Evolutionary conservation across 2,113 vertebrate species (phyloP), one percentile per base, ranked within the genome.

Genomic region (Xiphophorus maculatus): DNA sequence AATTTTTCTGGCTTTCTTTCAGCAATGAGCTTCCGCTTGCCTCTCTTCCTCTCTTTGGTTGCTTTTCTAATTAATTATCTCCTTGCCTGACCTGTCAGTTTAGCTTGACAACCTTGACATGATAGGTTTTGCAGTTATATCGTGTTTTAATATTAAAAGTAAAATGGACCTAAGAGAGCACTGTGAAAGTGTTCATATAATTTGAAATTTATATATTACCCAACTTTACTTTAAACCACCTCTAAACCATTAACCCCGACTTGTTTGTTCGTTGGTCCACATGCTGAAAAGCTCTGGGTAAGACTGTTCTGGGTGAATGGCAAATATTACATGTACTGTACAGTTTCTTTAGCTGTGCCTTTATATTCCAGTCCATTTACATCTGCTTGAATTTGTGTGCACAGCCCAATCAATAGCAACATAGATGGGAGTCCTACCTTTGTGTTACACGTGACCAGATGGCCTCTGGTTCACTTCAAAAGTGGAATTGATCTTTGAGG

Each of bases 401-500:
- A n/a, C 27, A 65, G 71, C 67, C 78, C 42, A 75, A 85, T 92
- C 73, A 76, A 87, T 87, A 80, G 33, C 62, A 58, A 60, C 58
- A 40, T 19, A 12, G 71, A 81, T 61, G 28, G 80, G 63, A 66
- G 63, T 72, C 42, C 42, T 44, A 61, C 42, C 72, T 75, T 13
- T 37, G 40, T 61, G 71, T 62, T 60, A 77, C 64, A 70, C 62
- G 66, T 48, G 78, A 81, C 74, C 37, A 64, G 71, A 80, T 74
- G 74, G 30, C 25, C 51, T 32, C 77, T 22, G 61, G 68, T 66
- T 66, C 9, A 37, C 66, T 84, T 78, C 76, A 17, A 82, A 81
- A 81, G 84, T 12, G 66, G 37, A 84, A 90, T 82, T 76, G 85
- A 92, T 86, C 72, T 68, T 14, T 22, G 15, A 6, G 60, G 79